Percentiles rank a stretch among this genome's conserved stretches.
Conservation (phyloP, 2,888 invertebrate species). For the Athetis lepigone region DNA sequence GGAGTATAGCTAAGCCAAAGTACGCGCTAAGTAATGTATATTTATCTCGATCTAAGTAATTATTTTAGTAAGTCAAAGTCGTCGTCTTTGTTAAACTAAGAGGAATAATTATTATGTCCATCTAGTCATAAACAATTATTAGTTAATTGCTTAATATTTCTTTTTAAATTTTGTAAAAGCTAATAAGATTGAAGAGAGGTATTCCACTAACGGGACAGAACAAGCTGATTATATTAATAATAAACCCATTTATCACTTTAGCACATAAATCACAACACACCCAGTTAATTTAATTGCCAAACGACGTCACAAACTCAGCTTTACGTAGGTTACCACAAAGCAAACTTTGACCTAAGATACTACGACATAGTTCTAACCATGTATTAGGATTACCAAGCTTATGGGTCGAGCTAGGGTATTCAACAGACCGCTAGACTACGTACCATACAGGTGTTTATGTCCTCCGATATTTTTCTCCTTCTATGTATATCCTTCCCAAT, state of each 20-base stretch:
- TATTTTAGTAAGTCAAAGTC: no score
- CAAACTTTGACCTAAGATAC: slow-evolving; percentile 28
- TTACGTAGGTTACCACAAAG: slow-evolving; percentile 26
- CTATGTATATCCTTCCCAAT: no score
- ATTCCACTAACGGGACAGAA: not conserved
- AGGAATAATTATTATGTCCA: no score
- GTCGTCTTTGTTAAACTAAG: no score
- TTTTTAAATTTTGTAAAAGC: no score
- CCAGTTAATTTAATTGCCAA: slow-evolving; percentile 27
- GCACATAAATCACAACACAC: slow-evolving; percentile 8
- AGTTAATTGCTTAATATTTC: no score
- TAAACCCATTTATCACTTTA: not conserved
- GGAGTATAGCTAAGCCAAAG: no score
- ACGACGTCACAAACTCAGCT: slow-evolving; percentile 11
- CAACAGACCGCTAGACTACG: slow-evolving; percentile 3
- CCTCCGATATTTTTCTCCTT: no score
- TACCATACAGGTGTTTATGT: slow-evolving; percentile 12
- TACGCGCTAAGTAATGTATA: no score
- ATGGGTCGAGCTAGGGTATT: not conserved
- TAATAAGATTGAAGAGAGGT: not conserved
- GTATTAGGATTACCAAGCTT: slow-evolving; percentile 40
- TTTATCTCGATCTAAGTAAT: no score
- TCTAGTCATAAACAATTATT: no score
- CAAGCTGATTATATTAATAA: not conserved
- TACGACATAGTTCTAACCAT: slow-evolving; percentile 37